Percentiles rank a stretch among this genome's conserved stretches.
Evolutionary conservation across 2,113 vertebrate species (phyloP).

Genomic region (Salvelinus alpinus): DNA sequence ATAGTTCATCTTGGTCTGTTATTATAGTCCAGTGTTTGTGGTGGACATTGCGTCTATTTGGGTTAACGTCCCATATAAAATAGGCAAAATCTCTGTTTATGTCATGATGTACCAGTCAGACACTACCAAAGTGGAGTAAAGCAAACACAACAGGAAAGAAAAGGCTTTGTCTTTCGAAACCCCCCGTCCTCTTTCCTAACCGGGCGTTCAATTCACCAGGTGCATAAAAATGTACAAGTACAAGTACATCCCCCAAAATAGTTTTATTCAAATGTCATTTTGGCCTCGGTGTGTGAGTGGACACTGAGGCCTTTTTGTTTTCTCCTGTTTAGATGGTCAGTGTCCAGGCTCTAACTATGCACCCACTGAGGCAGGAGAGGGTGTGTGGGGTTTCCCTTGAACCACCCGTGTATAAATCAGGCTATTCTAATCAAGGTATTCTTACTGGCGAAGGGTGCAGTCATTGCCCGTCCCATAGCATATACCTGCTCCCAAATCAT

Average conservation of each 20-base stretch:
- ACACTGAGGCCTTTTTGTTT: constrained; percentile 73
- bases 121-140: not conserved
- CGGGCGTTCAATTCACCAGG: constrained; percentile 25
- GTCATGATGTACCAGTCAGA: not conserved
- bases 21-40: not conserved
- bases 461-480: not conserved
- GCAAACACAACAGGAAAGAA: not conserved
- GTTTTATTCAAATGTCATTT: constrained; percentile 52
- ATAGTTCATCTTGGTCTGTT: not conserved
- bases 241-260: constrained; percentile 26
- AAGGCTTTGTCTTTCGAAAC: not conserved
- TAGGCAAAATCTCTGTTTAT: not conserved
- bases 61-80: not conserved
- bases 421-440: constrained; percentile 31
- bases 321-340: constrained; percentile 51
- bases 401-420: constrained; percentile 47
- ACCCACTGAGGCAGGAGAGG: constrained; percentile 28
- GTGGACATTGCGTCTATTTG: not conserved
- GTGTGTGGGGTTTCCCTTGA: constrained; percentile 32
- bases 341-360: constrained; percentile 54
- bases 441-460: not conserved
- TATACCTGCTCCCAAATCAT: constrained; percentile 19
- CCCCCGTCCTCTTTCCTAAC: constrained; percentile 17
- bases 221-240: constrained; percentile 37
- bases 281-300: constrained; percentile 30